Conservation (phyloP, 2,113 vertebrate species). For the Telmatochromis sp. region DNA sequence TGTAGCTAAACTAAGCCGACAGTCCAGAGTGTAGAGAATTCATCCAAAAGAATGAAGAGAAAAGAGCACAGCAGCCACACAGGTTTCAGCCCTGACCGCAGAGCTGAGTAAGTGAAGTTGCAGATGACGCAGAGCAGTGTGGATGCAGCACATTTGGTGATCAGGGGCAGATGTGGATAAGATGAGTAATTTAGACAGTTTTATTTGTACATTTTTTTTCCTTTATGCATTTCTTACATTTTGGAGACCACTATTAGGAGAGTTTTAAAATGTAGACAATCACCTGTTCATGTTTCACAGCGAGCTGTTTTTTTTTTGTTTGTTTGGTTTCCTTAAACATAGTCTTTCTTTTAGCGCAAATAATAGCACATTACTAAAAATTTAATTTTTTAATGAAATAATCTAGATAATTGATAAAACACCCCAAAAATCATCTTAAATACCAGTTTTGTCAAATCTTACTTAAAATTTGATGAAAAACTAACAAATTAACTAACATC, state of each 20-base stretch:
- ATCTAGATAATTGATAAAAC: background rate
- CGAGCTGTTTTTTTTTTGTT: background rate
- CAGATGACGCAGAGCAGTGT: background rate
- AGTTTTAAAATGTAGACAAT: background rate
- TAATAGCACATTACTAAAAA: background rate
- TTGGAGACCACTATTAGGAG: background rate
- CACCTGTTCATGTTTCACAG: background rate
- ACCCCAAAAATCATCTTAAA: background rate
- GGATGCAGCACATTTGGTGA: background rate
- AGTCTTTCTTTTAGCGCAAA: background rate
- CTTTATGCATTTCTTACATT: background rate
- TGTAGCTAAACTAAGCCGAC: background rate
- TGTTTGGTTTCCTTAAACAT: background rate
- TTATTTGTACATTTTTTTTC: background rate
- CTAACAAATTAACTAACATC: background rate
- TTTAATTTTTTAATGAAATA: background rate
- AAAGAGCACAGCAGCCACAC: background rate
- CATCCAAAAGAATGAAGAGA: background rate
- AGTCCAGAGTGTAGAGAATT: background rate
- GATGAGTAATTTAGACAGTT: fast-evolving
- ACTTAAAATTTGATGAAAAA: background rate
- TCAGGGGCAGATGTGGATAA: background rate
- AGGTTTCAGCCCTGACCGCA: background rate
- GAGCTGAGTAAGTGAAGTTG: background rate
- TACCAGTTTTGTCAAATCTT: background rate